Base-by-base conservation (phyloP, 1,140 invertebrate species). In the Drosophila sturtevanti region DNA sequence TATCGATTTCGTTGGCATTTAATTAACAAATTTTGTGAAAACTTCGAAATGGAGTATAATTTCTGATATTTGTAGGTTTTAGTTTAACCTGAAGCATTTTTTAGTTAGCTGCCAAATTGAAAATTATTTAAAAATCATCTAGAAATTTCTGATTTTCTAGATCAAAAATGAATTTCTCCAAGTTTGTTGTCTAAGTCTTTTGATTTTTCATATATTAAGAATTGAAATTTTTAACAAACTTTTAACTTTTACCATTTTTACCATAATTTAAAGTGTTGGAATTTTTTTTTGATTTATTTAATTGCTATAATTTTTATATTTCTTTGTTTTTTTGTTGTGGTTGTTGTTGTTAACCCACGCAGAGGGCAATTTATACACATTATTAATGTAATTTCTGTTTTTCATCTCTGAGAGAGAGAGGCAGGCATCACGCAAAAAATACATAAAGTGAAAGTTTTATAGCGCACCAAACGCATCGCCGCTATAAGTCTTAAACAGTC, bases 371-470 rank as follows among this genome's bases (percentile, higher is more conserved):
- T 87, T 82, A 87, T 72, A 68, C 79, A 64, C 84, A 82, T 89
- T 89, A 87, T 89, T 82, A 89, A 89, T 79, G 75, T 82, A 89
- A 89, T 87, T 89, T 89, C 79, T 77, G 74, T 66, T 58, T 58
- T 37, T 7, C 63, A 61, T 72, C 41, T 48, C 16, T n/a, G 14
- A 44, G 41, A 64, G 72, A 67, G 52, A 68, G 65, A 71, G 52
- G 72, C 87, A 75, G 79, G 72, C 87, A 75, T 76, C 82, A 87
- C 82, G 82, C 82, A 89, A 87, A 79, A 87, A 76, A 85, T 56
- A 73, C 65, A 84, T 84, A 73, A 84, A 87, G 84, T 87, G 84
- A 87, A 87, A 87, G 84, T 87, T 87, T 87, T 86, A 84, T 79
- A 89, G 84, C 79, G 59, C 68, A 63, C 34, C 61, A 67, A 85